Evolutionary conservation across 1,140 invertebrate genomes (phyloP), one percentile per base, ranked within the genome.

Genomic region (Leptinotarsa defecta): DNA sequence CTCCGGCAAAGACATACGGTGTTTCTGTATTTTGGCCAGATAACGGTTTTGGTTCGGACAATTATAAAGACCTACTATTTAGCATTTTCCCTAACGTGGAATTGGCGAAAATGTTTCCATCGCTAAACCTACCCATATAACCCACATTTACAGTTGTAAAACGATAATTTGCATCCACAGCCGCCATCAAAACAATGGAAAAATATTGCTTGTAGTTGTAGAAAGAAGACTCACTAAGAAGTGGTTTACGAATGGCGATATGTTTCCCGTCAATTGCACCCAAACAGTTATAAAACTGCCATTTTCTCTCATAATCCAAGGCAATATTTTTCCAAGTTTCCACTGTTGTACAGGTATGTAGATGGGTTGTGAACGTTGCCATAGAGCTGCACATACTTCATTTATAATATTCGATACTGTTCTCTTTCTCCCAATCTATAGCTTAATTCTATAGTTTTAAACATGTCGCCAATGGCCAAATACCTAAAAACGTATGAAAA

Each of bases 211-310:
- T 87, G 57, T 80, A 77, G 67, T 80, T 80, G 68, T 49, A 80
- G 70, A 62, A 79, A 34, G 71, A 75, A 11, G 75, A 75, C 19
- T 77, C 79, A 48, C 73, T 74, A 4, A 67, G 61, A 17, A 13
- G 17, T n/a, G 79, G 78, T 67, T 71, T 72, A 68, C 34, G 64
- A 63, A 79, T 68, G 8, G 49, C 48, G 20, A 80, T 74, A 64
- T 80, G 86, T 76, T 86, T 87, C 13, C 86, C 85, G 79, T 87
- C 86, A 19, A 88, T 76, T 17, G 84, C 83, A 17, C 86, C 86
- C 22, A 85, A 71, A 72, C 86, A 87, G 77, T 86, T 81, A 27
- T 85, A 86, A 76, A 87, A 86, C 52, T 85, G 78, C 81, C 85
- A 86, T 68, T 76, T 68, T 52, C 48, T 61, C 48, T 77, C 22